A percentile compares a stretch with the other conserved stretches of the same genome.
These are phyloP conservation scores for Chamaetylas fuelleborni DNA, from an alignment of 2,113 vertebrate species.

Conservation along the genomic window DNA sequence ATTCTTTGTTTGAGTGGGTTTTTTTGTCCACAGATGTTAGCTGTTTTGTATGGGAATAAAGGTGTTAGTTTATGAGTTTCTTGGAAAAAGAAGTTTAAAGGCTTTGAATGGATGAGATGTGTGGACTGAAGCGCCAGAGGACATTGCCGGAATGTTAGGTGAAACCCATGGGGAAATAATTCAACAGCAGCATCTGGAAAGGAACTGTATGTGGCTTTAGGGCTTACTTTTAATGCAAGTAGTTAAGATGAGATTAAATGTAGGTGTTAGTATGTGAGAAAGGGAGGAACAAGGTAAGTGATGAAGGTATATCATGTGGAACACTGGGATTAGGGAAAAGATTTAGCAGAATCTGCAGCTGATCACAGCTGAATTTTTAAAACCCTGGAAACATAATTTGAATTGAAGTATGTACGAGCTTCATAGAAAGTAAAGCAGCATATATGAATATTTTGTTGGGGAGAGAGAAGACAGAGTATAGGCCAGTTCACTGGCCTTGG, in stretches of 20 bases:
- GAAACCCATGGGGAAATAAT: constrained; percentile 68
- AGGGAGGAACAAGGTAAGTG: constrained; percentile 33
- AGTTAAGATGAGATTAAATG: constrained; percentile 74
- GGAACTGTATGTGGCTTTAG: constrained; percentile 66
- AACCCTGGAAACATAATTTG: constrained; percentile 40
- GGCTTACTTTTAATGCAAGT: constrained; percentile 69
- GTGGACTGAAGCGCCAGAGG: constrained; percentile 63
- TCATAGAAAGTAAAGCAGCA: neutral
- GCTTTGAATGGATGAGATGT: constrained; percentile 55
- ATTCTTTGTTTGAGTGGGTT: constrained; percentile 23
- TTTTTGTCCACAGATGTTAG: constrained; percentile 70
- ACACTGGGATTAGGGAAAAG: constrained; percentile 51
- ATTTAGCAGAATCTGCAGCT: constrained; percentile 35
- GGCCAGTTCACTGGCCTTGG: neutral
- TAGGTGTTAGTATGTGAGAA: constrained; percentile 72
- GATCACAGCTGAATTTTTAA: constrained; percentile 63
- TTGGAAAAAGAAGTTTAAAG: constrained; percentile 70
- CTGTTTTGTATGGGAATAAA: constrained; percentile 73
- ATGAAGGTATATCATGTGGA: constrained; percentile 52
- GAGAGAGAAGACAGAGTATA: neutral
- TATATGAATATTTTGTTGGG: neutral
- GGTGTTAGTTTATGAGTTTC: constrained; percentile 75
- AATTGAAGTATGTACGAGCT: constrained; percentile 32
- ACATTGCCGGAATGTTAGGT: constrained; percentile 68
- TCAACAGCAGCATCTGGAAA: constrained; percentile 75